These are phyloP conservation scores for Ctena decussata DNA, from an alignment of 2,888 invertebrate species.

Conservation along the genomic window DNA sequence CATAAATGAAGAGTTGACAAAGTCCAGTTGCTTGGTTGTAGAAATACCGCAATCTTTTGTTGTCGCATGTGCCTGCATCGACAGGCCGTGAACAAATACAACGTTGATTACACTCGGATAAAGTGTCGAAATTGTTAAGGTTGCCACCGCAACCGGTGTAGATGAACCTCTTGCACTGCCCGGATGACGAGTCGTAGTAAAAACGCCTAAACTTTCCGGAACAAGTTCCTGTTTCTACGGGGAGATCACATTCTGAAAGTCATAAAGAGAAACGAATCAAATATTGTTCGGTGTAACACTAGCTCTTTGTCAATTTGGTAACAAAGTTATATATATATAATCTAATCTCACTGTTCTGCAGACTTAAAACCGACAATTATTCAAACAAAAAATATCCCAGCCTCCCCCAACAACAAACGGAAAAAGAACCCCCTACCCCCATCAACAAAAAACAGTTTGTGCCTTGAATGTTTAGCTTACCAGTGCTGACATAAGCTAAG, in stretches of 20 bases:
- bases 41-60: background rate
- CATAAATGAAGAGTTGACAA: background rate
- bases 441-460: too few species aligned
- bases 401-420: too few species aligned
- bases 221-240: background rate
- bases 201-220: background rate
- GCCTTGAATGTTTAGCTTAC: too few species aligned
- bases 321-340: too few species aligned
- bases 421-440: too few species aligned
- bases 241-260: background rate
- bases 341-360: too few species aligned
- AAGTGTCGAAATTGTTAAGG: background rate
- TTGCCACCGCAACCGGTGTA: background rate
- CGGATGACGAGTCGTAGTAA: background rate
- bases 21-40: background rate
- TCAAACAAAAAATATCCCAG: too few species aligned
- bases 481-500: too few species aligned
- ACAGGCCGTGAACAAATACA: background rate
- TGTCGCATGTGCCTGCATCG: background rate
- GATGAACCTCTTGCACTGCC: background rate
- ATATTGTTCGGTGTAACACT: too few species aligned
- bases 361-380: too few species aligned
- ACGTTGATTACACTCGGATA: background rate
- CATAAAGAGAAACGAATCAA: background rate
- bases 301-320: too few species aligned